Percentiles rank a stretch among this genome's conserved stretches.
phyloP scores from a whole-genome alignment of 2,888 invertebrate genomes.

The Caenorhabditis sinica region DNA sequence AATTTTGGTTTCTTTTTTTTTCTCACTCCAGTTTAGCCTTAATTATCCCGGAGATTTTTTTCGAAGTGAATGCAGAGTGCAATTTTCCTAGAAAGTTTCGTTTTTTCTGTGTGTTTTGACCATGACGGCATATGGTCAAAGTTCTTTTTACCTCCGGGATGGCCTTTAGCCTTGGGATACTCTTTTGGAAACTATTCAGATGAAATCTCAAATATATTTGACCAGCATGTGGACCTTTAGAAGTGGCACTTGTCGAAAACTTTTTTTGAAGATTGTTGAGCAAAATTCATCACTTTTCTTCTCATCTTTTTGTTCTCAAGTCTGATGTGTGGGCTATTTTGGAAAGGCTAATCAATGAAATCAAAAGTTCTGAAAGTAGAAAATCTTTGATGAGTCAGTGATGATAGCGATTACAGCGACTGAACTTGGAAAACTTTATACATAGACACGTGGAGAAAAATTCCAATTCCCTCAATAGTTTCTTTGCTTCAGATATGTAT shows the following conservation, averaged over 20 bases:
- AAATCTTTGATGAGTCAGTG: background rate
- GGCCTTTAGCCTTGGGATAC: conserved; percentile 41
- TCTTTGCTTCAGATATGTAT: too few species aligned
- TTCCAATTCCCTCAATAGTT: too few species aligned
- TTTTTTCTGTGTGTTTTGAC: conserved; percentile 54
- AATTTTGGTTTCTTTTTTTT: conserved; percentile 35
- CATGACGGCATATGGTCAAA: conserved; percentile 26
- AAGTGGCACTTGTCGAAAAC: conserved; percentile 52
- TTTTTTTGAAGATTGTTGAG: conserved; percentile 57
- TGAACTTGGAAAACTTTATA: too few species aligned
- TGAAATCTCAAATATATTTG: conserved; percentile 35
- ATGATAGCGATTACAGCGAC: too few species aligned
- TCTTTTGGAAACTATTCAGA: background rate
- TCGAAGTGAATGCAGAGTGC: conserved; percentile 43
- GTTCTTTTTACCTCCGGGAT: conserved; percentile 6
- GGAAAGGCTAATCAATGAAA: background rate
- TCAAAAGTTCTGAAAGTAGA: conserved; percentile 16
- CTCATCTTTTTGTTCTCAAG: conserved; percentile 22
- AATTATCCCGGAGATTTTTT: conserved; percentile 39
- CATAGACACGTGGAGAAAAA: too few species aligned
- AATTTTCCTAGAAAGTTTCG: conserved; percentile 21
- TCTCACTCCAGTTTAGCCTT: conserved; percentile 24
- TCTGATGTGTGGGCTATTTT: conserved; percentile 25
- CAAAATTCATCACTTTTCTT: conserved; percentile 55
- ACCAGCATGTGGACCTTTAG: conserved; percentile 53